Evolutionary conservation across 23 tunicate species (phyloP).

Genomic region (Clavelina lepadiformis): DNA sequence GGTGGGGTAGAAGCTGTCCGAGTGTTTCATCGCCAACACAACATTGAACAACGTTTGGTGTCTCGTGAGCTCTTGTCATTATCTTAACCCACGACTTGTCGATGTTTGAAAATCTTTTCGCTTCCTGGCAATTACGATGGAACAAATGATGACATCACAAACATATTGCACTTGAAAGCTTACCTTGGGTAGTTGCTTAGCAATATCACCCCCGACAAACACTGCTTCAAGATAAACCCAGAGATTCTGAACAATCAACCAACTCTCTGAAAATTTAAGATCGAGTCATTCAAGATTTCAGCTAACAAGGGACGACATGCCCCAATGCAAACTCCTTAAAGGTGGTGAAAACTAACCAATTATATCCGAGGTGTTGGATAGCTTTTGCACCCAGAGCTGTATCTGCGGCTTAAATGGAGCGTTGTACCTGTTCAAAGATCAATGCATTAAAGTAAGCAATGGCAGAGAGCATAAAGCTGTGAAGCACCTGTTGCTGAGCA

Average conservation of each 20-base stretch:
- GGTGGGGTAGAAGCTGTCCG: conserved; percentile 89
- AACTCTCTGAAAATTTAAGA: conserved; percentile 73
- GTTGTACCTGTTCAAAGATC: conserved; percentile 56
- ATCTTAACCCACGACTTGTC: conserved; percentile 99
- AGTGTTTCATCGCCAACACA: conserved; percentile 97
- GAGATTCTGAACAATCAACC: conserved; percentile 97
- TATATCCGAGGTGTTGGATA: conserved; percentile 91
- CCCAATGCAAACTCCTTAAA: too few species aligned
- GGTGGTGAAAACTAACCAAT: conserved; percentile 56
- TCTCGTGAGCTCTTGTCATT: conserved; percentile 96
- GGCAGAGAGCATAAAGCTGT: neutral
- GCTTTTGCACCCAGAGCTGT: conserved; percentile 91
- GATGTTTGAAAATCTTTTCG: conserved; percentile 92
- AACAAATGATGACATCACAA: neutral
- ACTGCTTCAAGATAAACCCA: conserved; percentile 99
- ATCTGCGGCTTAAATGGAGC: conserved; percentile 94
- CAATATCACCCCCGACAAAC: conserved; percentile 99
- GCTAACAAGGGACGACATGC: too few species aligned
- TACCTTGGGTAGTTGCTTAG: conserved; percentile 95
- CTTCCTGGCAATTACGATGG: conserved; percentile 47
- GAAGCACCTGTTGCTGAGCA: conserved; percentile 85
- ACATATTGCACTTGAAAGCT: neutral
- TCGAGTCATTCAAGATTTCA: too few species aligned
- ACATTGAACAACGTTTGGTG: conserved; percentile 92
- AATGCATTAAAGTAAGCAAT: neutral